phyloP scores from a whole-genome alignment of 1,140 invertebrate species.

The Drosophila mojavensis region DNA sequence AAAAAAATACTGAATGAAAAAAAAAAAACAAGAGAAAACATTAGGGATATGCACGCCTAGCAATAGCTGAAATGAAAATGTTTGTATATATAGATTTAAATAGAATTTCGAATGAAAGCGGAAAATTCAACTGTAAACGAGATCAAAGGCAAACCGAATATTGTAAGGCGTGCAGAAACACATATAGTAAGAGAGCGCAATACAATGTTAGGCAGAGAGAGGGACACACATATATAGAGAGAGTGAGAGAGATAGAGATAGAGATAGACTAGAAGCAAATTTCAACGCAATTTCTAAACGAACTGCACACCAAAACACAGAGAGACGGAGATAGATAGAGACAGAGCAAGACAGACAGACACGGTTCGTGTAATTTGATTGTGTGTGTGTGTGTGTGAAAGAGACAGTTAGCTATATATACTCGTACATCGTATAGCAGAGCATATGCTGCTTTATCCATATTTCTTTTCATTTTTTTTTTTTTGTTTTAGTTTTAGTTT shows the following conservation, averaged over 20 bases:
- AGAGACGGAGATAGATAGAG: constrained; percentile 5
- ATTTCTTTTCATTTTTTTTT: constrained; percentile 3
- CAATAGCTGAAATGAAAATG: neutral
- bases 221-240: neutral
- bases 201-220: constrained; percentile 23
- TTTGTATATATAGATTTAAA: constrained; percentile 21
- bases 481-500: constrained; percentile 6
- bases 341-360: constrained; percentile 27
- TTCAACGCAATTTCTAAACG: too few species aligned
- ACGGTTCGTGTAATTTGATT: constrained; percentile 5
- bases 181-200: constrained; percentile 38
- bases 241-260: neutral
- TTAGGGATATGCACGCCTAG: too few species aligned
- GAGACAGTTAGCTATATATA: constrained; percentile 27
- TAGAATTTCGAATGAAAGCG: neutral
- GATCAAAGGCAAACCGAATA: constrained; percentile 36
- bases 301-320: neutral
- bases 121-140: constrained; percentile 32
- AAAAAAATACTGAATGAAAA: neutral
- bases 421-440: constrained; percentile 8
- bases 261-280: constrained; percentile 5
- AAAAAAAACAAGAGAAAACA: too few species aligned
- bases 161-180: constrained; percentile 31
- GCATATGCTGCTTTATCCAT: constrained; percentile 2
- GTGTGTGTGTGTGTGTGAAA: constrained; percentile 33